phyloP scores from a whole-genome alignment of 2,888 invertebrate genomes.

The Apodemia duryi region DNA sequence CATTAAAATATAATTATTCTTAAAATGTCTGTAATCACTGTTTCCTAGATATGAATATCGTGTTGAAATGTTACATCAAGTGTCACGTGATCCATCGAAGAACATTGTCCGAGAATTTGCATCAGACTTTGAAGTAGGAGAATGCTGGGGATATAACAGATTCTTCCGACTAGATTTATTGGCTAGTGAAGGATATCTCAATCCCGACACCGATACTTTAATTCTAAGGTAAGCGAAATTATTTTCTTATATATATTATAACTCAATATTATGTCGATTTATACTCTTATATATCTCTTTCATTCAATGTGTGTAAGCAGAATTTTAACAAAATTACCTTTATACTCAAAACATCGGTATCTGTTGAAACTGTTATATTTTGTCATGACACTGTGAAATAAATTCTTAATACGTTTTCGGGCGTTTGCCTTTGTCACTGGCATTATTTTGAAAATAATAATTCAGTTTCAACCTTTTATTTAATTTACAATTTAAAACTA shows the following conservation, averaged over 20 bases:
- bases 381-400: too few species aligned
- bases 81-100: constrained; percentile 88
- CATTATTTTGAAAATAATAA: too few species aligned
- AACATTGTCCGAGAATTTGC: constrained; percentile 97
- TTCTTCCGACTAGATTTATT: constrained; percentile 94
- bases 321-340: too few species aligned
- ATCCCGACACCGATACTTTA: constrained; percentile 89
- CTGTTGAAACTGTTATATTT: too few species aligned
- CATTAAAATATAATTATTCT: background rate
- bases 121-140: constrained; percentile 96
- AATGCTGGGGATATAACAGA: constrained; percentile 97
- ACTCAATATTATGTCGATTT: too few species aligned
- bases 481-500: background rate
- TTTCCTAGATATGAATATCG: constrained; percentile 89
- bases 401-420: too few species aligned
- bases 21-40: background rate
- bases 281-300: too few species aligned
- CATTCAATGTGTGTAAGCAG: too few species aligned
- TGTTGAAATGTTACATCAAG: constrained; percentile 96
- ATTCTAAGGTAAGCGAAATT: constrained; percentile 82
- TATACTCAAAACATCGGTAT: too few species aligned
- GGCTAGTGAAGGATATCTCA: constrained; percentile 93
- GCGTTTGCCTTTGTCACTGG: too few species aligned
- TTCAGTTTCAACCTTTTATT: background rate
- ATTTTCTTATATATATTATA: background rate